Percentiles rank a stretch among this genome's conserved stretches.
phyloP scores from a whole-genome alignment of 1,140 invertebrate species.

The Papilio polyxenes region DNA sequence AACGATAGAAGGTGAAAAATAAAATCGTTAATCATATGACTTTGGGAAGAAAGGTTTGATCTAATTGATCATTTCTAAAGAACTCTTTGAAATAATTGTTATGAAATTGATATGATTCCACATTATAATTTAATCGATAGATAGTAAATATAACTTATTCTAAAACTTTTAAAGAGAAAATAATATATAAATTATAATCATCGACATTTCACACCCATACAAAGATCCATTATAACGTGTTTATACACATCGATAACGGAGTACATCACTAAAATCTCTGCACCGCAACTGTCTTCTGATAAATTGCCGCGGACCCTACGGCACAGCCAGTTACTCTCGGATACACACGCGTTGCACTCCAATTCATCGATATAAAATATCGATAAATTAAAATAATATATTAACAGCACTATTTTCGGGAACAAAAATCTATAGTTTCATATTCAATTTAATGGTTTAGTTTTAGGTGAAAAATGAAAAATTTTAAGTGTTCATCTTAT shows the following conservation, averaged over 20 bases:
- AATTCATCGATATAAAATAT: constrained; percentile 44
- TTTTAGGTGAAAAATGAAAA: constrained; percentile 15
- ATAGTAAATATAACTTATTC: too few relatives aligned
- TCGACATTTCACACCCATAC: not conserved
- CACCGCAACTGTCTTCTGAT: constrained; percentile 50
- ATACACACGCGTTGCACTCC: constrained; percentile 44
- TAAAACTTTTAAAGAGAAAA: not conserved
- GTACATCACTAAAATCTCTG: constrained; percentile 58
- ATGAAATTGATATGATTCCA: too few relatives aligned
- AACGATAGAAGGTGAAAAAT: too few relatives aligned
- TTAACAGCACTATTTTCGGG: constrained; percentile 49
- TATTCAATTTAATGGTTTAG: not conserved
- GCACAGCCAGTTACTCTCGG: constrained; percentile 49
- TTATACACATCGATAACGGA: constrained; percentile 47
- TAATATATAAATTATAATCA: not conserved
- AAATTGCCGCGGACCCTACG: constrained; percentile 55
- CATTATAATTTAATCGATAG: too few relatives aligned
- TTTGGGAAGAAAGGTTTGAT: too few relatives aligned
- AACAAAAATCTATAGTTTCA: not conserved
- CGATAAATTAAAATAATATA: constrained; percentile 52
- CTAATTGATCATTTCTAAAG: too few relatives aligned
- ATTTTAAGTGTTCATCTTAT: constrained; percentile 13
- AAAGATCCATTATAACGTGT: not conserved
- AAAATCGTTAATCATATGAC: too few relatives aligned
- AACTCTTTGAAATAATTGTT: too few relatives aligned